Evolutionary conservation across 2,113 vertebrate species (phyloP), one percentile per base, ranked within the genome.

Genomic region (Anoplopoma fimbria): DNA sequence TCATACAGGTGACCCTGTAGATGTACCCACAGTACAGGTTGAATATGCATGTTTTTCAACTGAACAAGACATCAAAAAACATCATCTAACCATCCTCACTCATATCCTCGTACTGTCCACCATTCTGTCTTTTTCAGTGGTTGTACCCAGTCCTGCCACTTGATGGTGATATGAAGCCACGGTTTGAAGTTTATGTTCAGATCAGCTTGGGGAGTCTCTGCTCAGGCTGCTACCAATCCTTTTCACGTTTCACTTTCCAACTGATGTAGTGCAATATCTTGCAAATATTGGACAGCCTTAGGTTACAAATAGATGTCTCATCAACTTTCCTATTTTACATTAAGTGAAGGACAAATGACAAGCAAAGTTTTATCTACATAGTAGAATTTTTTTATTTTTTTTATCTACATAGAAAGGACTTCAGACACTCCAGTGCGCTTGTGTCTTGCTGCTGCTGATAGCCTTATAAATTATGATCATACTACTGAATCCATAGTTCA

Each of bases 131-230:
- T 42, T 21, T 25, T 17, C 58, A 8, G 21, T 70, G 77, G 49
- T 42, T 71, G 68, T 73, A 72, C 65, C 23, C 23, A 64, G 14
- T 80, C 0, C 14, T 42, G 45, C 85, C 93, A 88, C 93, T 84
- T 36, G 93, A 74, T 93, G 92, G 88, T 65, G 79, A 80, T 82
- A 91, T 81, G 82, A 71, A 36, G n/a, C 75, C 77, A 87, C 38
- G 9, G n/a, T 74, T 67, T 53, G 19, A 38, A 53, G 19, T 21
- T 29, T 9, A 25, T 31, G 4, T 9, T 4, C 36, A 49, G 62
- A 4, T 34, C 4, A 0, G 17, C 1, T n/a, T 29, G 13, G 3
- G 4, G 14, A 45, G 10, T 55, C 6, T 72, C 33, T 0, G 25
- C 14, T 40, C 1, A 7, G 4, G 4, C 34, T 17, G 23, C 12